Base-by-base conservation (phyloP, 1,140 invertebrate genomes). In the Drosophila punjabiensis region DNA sequence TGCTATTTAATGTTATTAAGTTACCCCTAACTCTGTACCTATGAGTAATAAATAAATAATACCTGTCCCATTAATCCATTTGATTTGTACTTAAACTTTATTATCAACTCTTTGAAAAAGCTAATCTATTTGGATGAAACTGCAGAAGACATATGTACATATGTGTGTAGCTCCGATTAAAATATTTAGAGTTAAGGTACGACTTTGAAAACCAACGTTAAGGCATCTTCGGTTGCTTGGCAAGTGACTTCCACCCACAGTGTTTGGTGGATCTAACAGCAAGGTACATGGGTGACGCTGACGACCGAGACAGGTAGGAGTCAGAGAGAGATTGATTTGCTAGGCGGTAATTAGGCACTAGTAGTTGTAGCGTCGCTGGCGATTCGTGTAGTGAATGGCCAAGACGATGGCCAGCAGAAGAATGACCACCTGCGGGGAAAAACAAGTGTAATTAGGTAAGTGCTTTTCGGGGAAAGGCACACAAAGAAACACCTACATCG, bases 301-400 rank as follows among this genome's bases (percentile, higher is more conserved):
- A 76, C 47, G 66, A 28, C 60, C 76, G 79, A 82, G 66, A 69
- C 52, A 53, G 75, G 48, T 67, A 48, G 32, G 30, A 41, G 53
- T 45, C 55, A 45, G 50, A 67, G 48, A 67, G 48, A 61, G 47
- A 66, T 55, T 61, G 62, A 59, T 55, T 65, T 66, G 59, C 37
- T 58, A 76, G 30, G 33, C 28, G 61, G 16, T 70, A 73, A 47
- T 48, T 55, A 39, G 35, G 20, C n/a, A 18, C 65, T 82, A 91
- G 74, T 90, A 90, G 55, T 86, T 86, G 43, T 76, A 82, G 48
- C 86, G 86, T 32, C 86, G 74, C 32, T 52, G 50, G 5, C 81
- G 88, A 69, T 92, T 92, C 11, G 82, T 75, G 48, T 91, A 92
- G 56, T 92, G 88, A 67, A 92, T 84, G 59, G 91, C 88, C 47